Evolutionary conservation across 2,797 vertebrate genomes (phyloP), one percentile per base, ranked within the genome.

Genomic region (Platalea minor): DNA sequence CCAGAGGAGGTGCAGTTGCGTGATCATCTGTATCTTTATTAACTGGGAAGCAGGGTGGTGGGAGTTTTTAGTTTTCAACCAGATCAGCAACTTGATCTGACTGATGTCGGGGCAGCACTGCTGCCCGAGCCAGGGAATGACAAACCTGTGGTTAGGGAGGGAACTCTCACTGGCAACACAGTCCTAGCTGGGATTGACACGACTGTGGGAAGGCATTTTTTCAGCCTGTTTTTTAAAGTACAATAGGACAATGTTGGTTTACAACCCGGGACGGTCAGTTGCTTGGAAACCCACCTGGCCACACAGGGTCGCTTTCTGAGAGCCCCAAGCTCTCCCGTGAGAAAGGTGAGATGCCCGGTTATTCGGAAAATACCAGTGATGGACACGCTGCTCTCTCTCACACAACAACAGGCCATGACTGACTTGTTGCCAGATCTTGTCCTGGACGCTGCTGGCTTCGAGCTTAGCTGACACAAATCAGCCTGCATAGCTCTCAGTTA

Each of bases 311-410:
- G 33, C n/a, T 70, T 73, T 65, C 20, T 24, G 70, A 61, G 61
- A 78, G 16, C 37, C 31, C 15, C 15, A 11, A 1, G 23, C 23
- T 77, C 14, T 84, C 43, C 13, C 1, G 2, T 41, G 43, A 73
- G 39, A 67, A 84, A 84, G 54, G 24, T 54, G 35, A 87, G 46
- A 79, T 54, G 51, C 16, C 29, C 25, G 46, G 37, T 91, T 37
- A 33, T 56, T 83, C 35, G 51, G 33, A 50, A 73, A 79, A 37
- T 35, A 45, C 8, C 81, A 20, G 65, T 3, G 24, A 48, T 33
- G 51, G n/a, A 9, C 53, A 23, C 0, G 0, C 45, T 51, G 3
- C 28, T 18, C 0, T 28, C 80, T 51, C 45, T 73, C 41, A 31
- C 26, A 35, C 31, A 29, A 2, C 67, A 33, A 15, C 1, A 5